These are phyloP conservation scores for Adela reaumurella DNA, from an alignment of 2,888 invertebrate species.

Conservation along the genomic window DNA sequence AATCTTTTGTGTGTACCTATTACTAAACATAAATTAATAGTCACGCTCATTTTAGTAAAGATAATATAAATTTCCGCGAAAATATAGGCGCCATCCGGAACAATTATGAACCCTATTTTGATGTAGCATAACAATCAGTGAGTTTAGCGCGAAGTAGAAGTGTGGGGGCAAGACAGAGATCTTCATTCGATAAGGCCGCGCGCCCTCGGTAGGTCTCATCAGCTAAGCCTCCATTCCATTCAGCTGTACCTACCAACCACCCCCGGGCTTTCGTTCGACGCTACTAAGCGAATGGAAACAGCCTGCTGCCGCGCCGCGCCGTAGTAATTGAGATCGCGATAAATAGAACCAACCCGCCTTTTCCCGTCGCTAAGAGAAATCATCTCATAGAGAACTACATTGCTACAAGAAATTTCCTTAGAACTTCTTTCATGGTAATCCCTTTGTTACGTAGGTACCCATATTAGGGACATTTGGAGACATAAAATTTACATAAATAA, in stretches of 20 bases:
- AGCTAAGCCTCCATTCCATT: neutral
- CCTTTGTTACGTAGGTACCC: too few species aligned
- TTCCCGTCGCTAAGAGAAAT: neutral
- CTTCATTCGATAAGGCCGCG: conserved; percentile 16
- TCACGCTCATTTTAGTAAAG: too few species aligned
- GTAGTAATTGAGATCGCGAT: conserved; percentile 55
- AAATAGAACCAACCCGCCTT: conserved; percentile 18
- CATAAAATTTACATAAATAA: too few species aligned
- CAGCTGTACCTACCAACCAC: neutral
- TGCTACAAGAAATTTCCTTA: too few species aligned
- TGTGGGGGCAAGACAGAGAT: neutral
- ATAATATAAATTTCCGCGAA: too few species aligned
- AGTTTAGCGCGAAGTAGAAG: neutral
- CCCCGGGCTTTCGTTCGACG: conserved; percentile 21
- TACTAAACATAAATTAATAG: too few species aligned
- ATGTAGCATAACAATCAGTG: neutral
- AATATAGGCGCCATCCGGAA: too few species aligned
- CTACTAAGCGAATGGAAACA: conserved; percentile 38
- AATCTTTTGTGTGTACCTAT: too few species aligned
- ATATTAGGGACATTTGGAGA: too few species aligned
- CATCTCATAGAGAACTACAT: neutral
- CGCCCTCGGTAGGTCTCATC: conserved; percentile 13
- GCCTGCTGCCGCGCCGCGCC: too few species aligned
- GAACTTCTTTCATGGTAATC: too few species aligned
- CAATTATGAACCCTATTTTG: too few species aligned